phyloP scores from a whole-genome alignment of 1,140 invertebrate genomes.

The Drosophila triauraria region DNA sequence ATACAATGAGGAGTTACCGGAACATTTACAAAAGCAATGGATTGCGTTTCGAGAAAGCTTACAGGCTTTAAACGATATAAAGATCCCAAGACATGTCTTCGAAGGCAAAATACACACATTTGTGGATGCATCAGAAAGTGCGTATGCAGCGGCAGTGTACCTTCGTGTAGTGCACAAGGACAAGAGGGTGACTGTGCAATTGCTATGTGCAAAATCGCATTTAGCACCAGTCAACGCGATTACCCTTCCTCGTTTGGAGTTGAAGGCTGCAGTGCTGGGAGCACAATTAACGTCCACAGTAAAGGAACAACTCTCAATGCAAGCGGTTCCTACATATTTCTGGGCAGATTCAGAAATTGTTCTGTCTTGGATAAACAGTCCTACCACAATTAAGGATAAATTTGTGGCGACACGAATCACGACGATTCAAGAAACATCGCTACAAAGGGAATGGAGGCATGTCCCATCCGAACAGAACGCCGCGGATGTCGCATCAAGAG shows the following conservation, averaged over 20 bases:
- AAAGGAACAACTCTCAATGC: background rate
- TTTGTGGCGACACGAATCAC: background rate
- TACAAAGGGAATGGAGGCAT: constrained; percentile 1
- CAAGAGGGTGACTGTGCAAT: background rate
- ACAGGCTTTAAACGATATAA: too few species aligned
- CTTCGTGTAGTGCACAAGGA: background rate
- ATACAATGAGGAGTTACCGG: background rate
- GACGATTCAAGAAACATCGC: background rate
- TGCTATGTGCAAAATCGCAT: constrained; percentile 2
- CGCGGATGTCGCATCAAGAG: constrained; percentile 1
- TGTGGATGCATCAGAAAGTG: too few species aligned
- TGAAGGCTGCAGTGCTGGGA: background rate
- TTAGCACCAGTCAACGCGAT: background rate
- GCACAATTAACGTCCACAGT: background rate
- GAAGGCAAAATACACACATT: background rate
- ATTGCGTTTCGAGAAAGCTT: background rate
- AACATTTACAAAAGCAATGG: background rate
- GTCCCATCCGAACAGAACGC: background rate
- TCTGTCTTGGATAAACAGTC: background rate
- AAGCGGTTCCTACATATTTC: background rate
- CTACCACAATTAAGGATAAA: background rate
- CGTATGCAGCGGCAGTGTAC: too few species aligned
- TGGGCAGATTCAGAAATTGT: background rate
- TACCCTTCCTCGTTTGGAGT: background rate
- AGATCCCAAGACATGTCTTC: too few species aligned